Evolutionary conservation across 2,888 invertebrate genomes (phyloP).

Genomic region (Thysanoteuthis rhombus): DNA sequence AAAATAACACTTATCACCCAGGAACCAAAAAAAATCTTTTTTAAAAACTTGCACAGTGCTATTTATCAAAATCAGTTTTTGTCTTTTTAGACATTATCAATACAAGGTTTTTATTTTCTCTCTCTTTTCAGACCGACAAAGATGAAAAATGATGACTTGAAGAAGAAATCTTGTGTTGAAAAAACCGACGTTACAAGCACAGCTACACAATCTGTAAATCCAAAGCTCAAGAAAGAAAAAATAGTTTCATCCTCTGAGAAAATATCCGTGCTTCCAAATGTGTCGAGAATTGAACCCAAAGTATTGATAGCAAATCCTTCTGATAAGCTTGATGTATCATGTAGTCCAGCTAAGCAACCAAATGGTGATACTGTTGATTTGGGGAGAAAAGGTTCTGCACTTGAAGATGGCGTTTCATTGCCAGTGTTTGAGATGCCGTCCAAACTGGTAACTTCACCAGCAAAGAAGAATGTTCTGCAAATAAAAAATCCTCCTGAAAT

Average conservation of each 20-base stretch:
- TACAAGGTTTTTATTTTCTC: no score
- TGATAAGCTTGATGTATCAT: no score
- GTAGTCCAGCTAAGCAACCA: no score
- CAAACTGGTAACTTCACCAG: background rate
- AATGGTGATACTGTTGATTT: no score
- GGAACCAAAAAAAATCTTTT: no score
- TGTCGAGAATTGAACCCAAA: background rate
- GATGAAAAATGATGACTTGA: background rate
- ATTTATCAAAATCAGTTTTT: no score
- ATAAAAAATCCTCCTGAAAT: background rate
- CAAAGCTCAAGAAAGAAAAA: background rate
- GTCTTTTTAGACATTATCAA: no score
- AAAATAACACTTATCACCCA: no score
- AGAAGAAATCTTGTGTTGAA: background rate
- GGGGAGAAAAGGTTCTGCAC: background rate
- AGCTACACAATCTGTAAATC: background rate
- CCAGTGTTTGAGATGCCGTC: background rate
- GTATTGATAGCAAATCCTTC: no score
- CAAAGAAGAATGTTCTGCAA: background rate
- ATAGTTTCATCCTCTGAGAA: background rate
- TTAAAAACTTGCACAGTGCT: no score
- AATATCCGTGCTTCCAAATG: background rate
- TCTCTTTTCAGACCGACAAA: background rate
- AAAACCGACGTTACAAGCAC: background rate
- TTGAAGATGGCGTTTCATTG: background rate